Evolutionary conservation across 2,113 vertebrate genomes (phyloP).

Genomic region (Bubalus kerabau): DNA sequence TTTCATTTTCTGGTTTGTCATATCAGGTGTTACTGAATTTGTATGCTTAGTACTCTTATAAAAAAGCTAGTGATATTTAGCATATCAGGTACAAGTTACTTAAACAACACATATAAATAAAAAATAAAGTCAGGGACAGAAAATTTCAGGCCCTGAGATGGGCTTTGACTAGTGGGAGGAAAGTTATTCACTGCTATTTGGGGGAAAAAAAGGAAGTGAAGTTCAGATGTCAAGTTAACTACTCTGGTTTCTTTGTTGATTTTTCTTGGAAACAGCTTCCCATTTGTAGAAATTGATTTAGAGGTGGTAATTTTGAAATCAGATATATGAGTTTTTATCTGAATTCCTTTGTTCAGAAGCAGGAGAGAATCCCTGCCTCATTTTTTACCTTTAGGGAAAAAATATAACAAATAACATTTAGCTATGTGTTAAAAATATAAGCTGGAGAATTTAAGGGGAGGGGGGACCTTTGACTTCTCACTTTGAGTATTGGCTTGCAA

Average conservation of each 20-base stretch:
- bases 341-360: background rate
- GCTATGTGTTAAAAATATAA: background rate
- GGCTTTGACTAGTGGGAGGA: background rate
- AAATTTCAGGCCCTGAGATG: background rate
- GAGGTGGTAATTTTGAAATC: background rate
- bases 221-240: background rate
- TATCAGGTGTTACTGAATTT: background rate
- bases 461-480: background rate
- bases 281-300: background rate
- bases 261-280: background rate
- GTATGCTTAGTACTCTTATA: background rate
- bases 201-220: background rate
- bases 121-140: background rate
- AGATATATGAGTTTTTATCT: background rate
- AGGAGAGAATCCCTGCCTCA: background rate
- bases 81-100: background rate
- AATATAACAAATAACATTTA: background rate
- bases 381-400: background rate
- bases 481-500: background rate
- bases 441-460: background rate
- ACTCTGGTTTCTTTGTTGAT: conserved; percentile 1
- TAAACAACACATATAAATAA: background rate
- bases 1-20: background rate
- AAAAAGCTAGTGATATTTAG: background rate
- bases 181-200: background rate